Evolutionary conservation across 1,140 invertebrate species (phyloP).

Genomic region (Doryteuthis pealeii): DNA sequence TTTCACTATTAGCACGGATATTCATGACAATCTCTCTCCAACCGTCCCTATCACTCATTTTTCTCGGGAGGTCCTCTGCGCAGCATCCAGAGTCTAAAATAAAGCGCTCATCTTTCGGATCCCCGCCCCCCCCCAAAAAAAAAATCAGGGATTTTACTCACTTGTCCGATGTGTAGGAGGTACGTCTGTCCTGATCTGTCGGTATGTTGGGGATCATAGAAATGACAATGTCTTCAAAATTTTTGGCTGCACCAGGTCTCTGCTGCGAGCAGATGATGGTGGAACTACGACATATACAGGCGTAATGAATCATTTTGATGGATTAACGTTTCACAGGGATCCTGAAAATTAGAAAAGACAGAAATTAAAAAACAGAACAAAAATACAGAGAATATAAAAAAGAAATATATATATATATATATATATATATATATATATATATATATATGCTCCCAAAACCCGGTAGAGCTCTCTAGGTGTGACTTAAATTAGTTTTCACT

Average conservation of each 20-base stretch:
- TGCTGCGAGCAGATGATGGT: constrained; percentile 48
- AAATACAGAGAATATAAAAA: not conserved
- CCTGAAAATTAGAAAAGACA: constrained; percentile 2
- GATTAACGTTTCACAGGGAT: not conserved
- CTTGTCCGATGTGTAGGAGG: constrained; percentile 48
- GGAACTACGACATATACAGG: constrained; percentile 46
- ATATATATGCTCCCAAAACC: too few relatives aligned
- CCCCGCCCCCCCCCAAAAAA: too few relatives aligned
- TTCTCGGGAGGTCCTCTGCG: too few relatives aligned
- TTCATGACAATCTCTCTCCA: too few relatives aligned
- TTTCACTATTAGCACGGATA: too few relatives aligned
- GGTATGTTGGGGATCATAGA: constrained; percentile 56
- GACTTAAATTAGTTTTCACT: too few relatives aligned
- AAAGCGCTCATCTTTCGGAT: too few relatives aligned
- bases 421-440: constrained; percentile 4
- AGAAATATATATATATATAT: too few relatives aligned
- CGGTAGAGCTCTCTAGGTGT: too few relatives aligned
- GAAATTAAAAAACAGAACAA: not conserved
- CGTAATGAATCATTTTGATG: constrained; percentile 53
- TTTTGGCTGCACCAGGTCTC: constrained; percentile 35
- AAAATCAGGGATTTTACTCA: constrained; percentile 18
- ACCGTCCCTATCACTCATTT: too few relatives aligned
- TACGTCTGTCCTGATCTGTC: constrained; percentile 44
- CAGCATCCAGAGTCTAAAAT: too few relatives aligned
- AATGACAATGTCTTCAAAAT: constrained; percentile 44